A percentile compares a stretch with the other conserved stretches of the same genome.
These are phyloP conservation scores for Eurystomus gularis DNA, from an alignment of 2,113 vertebrate genomes.

Conservation along the genomic window DNA sequence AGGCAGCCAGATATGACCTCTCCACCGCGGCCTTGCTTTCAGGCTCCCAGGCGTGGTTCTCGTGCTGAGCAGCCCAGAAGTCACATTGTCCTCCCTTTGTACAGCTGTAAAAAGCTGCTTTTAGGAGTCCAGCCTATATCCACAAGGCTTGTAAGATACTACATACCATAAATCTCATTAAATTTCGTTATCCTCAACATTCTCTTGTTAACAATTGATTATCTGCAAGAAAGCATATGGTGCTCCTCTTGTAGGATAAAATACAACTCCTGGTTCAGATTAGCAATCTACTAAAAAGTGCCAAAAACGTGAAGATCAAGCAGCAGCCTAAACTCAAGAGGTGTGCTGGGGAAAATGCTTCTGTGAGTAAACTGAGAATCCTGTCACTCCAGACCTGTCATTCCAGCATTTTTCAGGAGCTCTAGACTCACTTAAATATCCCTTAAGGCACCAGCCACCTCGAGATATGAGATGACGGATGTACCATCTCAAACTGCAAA, in stretches of 20 bases:
- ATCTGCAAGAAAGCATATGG: not conserved
- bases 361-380: not conserved
- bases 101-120: not conserved
- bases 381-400: not conserved
- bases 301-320: not conserved
- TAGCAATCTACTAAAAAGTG: rapidly evolving
- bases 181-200: too few relatives aligned
- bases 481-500: not conserved
- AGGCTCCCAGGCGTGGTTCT: not conserved
- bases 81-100: not conserved
- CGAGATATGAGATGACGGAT: not conserved
- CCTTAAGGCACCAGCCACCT: not conserved
- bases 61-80: not conserved
- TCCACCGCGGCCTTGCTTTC: not conserved
- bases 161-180: not conserved
- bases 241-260: rapidly evolving
- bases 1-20: not conserved
- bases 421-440: not conserved
- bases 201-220: not conserved
- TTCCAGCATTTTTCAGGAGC: not conserved
- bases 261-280: rapidly evolving
- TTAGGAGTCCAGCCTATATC: not conserved
- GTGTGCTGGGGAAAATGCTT: not conserved
- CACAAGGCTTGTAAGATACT: not conserved
- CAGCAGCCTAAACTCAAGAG: not conserved